Base-by-base conservation (phyloP, 2,888 invertebrate species). In the Arctia plantaginis region DNA sequence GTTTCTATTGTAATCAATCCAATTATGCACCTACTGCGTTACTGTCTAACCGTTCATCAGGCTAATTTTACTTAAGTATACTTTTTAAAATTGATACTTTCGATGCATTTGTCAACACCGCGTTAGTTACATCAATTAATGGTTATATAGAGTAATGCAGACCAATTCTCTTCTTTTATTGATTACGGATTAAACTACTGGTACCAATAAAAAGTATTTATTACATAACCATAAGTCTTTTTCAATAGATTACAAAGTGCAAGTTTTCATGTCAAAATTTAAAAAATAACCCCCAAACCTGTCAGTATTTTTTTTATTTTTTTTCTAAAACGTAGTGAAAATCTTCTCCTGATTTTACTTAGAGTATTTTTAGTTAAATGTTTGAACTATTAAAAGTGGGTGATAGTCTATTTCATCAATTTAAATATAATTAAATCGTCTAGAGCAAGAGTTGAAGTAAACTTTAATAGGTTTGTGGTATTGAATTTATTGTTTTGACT, bases 311-410 rank as follows among this genome's bases (percentile, higher is more conserved):
- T 12, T 44, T 23, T 39, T 41, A 1, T 23, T 39, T 41, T 62
- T 69, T 70, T 70, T 51, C 35, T 30, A 51, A 72, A 66, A 67
- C 23, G 39, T 67, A 72, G 39, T 71, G 51, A 3, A 41, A 59
- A 59, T n/a, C 13, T 51, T 62, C n/a, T 30, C 18, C 12, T 30
- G 30, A 18, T 30, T 30, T 62, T 62, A 30, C 62, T 69, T 62
- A 23, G 23, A 3, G 18, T 12, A n/a, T 39, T 55, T 39, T 7
- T 33, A 33, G 47, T 35, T 59, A 10, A 62, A 41, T 69, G 62
- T 27, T 62, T 41, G 27, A 59, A 69, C 59, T 59, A 27, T 69
- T 62, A 62, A 18, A 44, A 62, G 70, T 70, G 70, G 13, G 18
- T 62, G 62, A 23, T 33, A 30, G 13, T 13, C 13, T 20, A 27